A percentile compares a stretch with the other conserved stretches of the same genome.
phyloP scores from a whole-genome alignment of 2,113 vertebrate species.

The Dipodomys ordii region DNA sequence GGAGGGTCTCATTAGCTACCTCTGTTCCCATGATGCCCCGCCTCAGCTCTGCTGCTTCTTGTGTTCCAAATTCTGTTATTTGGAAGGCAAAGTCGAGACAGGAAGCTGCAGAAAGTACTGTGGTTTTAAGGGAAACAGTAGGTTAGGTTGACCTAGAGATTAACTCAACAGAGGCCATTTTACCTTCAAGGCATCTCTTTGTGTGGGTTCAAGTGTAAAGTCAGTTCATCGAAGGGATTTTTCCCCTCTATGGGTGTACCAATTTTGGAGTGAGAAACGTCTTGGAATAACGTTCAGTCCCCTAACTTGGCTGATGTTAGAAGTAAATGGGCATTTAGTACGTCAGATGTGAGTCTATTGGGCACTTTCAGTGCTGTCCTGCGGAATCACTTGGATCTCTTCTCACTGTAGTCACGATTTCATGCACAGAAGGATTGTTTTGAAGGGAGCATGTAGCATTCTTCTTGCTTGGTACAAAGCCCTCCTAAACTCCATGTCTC shows the following conservation, averaged over 20 bases:
- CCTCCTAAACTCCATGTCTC: accelerated
- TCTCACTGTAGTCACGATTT: neutral
- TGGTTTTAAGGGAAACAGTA: neutral
- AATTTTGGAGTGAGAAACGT: neutral
- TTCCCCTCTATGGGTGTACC: neutral
- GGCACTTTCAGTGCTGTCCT: too few species aligned
- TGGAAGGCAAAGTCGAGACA: neutral
- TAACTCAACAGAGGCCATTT: neutral
- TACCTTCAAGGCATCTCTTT: neutral
- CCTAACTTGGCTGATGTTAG: neutral
- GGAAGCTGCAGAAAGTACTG: neutral
- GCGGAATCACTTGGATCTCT: neutral
- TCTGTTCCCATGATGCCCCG: neutral
- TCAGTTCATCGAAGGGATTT: neutral
- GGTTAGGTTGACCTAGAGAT: slow-evolving; percentile 1
- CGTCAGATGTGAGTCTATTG: neutral
- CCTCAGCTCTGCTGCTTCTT: neutral
- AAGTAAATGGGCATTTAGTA: neutral
- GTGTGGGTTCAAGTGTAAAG: neutral
- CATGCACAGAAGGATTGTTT: neutral
- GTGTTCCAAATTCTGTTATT: slow-evolving; percentile 21
- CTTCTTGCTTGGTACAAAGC: neutral
- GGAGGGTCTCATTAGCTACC: neutral
- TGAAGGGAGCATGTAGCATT: neutral
- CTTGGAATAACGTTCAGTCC: neutral